Base-by-base conservation (phyloP, 2,888 invertebrate species). In the Germaria angustata region DNA sequence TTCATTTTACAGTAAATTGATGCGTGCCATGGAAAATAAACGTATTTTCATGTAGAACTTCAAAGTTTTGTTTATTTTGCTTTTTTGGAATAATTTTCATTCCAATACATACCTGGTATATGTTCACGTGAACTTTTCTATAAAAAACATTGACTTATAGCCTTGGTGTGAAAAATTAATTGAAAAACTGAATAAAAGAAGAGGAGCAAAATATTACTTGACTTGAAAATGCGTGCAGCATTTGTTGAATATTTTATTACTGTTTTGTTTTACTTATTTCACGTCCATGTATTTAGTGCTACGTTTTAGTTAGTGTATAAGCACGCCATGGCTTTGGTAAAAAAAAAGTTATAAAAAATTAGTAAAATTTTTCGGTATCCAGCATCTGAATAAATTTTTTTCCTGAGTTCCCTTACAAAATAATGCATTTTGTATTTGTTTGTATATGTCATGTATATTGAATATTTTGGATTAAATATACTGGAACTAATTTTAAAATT, bases 131-230 rank as follows among this genome's bases (percentile, higher is more conserved):
- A 79, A 79, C 81, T 79, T 81, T 72, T 76, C 53, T 75, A 51
- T 69, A 61, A 77, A n/a, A 73, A 65, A 79, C 81, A 81, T 81
- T 84, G 80, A 79, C 84, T 83, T 79, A 81, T 79, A 72, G 80
- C 81, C 80, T 84, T 83, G 77, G 78, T 65, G 78, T 71, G 73
- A 76, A 76, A 82, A 80, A 65, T 73, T 79, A 79, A 79, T 72
- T 81, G 75, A 80, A 81, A 28, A 68, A 28, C 17, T 5, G 32
- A 59, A 49, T 6, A 73, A 34, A 46, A 41, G 20, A 39, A 36
- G 68, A 61, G 76, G 65, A 77, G 69, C 61, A 79, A 85, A 79
- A 85, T 68, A 82, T 85, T 82, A 81, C 61, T 73, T 59, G 79
- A 55, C 53, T 72, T 34, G 65, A 73, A 84, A 49, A 63, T 39